phyloP scores from a whole-genome alignment of 2,888 invertebrate species.

The Morpho achilles region DNA sequence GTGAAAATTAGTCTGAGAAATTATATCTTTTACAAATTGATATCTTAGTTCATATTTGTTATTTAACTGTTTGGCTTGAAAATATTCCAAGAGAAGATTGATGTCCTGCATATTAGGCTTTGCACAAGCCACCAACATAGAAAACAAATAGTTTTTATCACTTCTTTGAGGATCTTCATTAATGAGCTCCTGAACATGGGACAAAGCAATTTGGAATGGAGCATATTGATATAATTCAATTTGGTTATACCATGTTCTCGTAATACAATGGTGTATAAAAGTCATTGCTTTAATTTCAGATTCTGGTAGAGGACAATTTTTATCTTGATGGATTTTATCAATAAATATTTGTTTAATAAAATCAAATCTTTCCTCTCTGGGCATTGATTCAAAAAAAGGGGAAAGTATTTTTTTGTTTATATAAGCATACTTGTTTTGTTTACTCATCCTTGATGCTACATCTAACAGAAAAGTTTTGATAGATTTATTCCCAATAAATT shows the following conservation, averaged over 20 bases:
- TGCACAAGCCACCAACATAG: slow-evolving; percentile 39
- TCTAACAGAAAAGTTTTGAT: slow-evolving; percentile 44
- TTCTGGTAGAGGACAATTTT: slow-evolving; percentile 26
- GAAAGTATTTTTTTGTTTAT: slow-evolving; percentile 34
- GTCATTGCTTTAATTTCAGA: slow-evolving; percentile 32
- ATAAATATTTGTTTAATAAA: slow-evolving; percentile 51
- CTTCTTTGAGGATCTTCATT: slow-evolving; percentile 37
- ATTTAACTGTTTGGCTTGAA: slow-evolving; percentile 40
- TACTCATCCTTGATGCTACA: slow-evolving; percentile 27
- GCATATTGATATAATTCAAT: slow-evolving; percentile 50
- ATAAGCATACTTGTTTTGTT: slow-evolving; percentile 27
- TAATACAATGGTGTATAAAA: slow-evolving; percentile 26
- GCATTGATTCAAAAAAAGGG: slow-evolving; percentile 42
- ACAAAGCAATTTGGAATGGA: slow-evolving; percentile 48
- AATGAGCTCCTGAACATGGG: slow-evolving; percentile 45
- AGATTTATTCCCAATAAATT: slow-evolving; percentile 43
- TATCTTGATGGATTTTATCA: slow-evolving; percentile 35
- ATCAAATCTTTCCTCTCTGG: slow-evolving; percentile 44
- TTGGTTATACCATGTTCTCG: slow-evolving; percentile 20
- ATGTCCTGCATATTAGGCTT: slow-evolving; percentile 35
- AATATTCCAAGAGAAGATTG: slow-evolving; percentile 41
- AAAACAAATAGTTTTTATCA: slow-evolving; percentile 41
- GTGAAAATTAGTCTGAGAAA: slow-evolving; percentile 35
- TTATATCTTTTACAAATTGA: slow-evolving; percentile 37
- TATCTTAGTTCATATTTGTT: slow-evolving; percentile 32